Evolutionary conservation across 1,140 invertebrate genomes (phyloP), one percentile per base, ranked within the genome.

Genomic region (Lycorma delicatula): DNA sequence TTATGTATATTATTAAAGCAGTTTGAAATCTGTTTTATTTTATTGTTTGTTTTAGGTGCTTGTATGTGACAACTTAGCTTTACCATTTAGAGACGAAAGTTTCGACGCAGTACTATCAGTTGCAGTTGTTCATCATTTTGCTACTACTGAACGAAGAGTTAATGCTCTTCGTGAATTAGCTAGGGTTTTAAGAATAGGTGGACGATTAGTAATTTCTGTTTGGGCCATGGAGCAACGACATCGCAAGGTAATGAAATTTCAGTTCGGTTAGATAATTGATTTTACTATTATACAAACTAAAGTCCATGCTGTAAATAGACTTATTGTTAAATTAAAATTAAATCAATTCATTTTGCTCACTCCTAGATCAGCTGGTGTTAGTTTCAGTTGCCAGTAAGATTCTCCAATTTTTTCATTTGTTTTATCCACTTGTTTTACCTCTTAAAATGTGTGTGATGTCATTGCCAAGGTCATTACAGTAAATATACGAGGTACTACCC

Each of bases 151-250:
- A 70, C 79, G 94, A 31, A 76, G 94, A 5, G 85, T 95, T 3
- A 81, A 84, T 58, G 94, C 94, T 0, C 72, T 98, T 0, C 79
- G 84, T 54, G 94, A 98, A 67, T 74, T 97, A 41, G 86, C 91
- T 0, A 77, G 94, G 36, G 86, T 97, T 27, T 76, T 97, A 2
- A 75, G 89, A 56, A 92, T 95, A 54, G 93, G 93, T 1, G 95
- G 95, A 3, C 75, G 86, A 50, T 78, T 97, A n/a, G 84, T 97
- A 60, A 90, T 97, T 59, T 93, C 91, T 13, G 93, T 96, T 1
- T 97, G 94, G 94, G 91, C 94, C 12, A 91, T 96, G 86, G 94
- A 98, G 72, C 93, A 97, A 67, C 82, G 85, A 53, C 88, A 93
- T 67, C 75, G 89, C 63, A 89, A 88, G 75, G 84, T 86, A 64